Percentiles rank a stretch among this genome's conserved stretches.
Conservation (phyloP, 2,888 invertebrate species). For the Drosophila nigritarsus region DNA sequence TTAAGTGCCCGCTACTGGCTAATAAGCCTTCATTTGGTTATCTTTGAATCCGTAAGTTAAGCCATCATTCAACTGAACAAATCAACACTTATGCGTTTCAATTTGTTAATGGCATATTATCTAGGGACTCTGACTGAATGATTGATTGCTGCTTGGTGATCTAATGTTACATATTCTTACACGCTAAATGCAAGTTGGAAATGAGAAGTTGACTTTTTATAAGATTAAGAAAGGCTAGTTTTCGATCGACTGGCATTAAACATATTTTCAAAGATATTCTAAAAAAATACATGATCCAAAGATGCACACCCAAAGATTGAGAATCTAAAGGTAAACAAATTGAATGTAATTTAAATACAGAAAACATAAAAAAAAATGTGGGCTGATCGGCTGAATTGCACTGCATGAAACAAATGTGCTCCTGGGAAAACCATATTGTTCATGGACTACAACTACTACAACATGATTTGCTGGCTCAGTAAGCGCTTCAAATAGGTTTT, state of each 20-base stretch:
- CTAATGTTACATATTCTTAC: background rate
- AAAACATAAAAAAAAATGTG: background rate
- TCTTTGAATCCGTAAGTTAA: background rate
- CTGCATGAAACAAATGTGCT: background rate
- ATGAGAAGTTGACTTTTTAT: background rate
- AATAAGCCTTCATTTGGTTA: background rate
- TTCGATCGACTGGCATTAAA: no score
- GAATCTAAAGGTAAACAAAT: background rate
- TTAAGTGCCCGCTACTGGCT: background rate
- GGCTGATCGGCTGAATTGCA: background rate
- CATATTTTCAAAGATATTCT: background rate
- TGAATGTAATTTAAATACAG: background rate
- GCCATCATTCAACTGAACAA: background rate
- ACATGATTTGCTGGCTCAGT: background rate
- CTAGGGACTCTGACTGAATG: background rate
- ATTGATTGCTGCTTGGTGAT: background rate
- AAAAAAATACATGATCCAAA: no score
- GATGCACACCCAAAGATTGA: no score
- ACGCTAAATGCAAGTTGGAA: background rate
- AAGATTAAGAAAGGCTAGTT: no score
- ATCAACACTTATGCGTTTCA: background rate
- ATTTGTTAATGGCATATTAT: background rate
- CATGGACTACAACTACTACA: background rate
- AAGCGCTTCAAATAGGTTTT: background rate
- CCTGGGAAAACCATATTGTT: background rate